Percentiles rank a stretch among this genome's conserved stretches.
Evolutionary conservation across 2,113 vertebrate species (phyloP).

Genomic region (Ceuthmochares aereus): DNA sequence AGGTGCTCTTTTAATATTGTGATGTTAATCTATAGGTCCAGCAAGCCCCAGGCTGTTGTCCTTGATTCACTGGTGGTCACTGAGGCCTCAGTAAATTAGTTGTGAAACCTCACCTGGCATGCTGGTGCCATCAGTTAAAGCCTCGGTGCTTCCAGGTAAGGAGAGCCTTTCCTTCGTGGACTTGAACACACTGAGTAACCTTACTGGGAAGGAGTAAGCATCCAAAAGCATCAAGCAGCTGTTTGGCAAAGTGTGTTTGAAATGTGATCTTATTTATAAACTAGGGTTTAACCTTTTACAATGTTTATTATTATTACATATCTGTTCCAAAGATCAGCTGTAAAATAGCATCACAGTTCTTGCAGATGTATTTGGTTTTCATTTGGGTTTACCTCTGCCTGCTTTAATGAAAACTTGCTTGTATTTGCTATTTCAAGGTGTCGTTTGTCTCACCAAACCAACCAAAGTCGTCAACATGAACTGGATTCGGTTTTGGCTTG

Average conservation of each 20-base stretch:
- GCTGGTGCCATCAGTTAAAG: neutral
- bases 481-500: neutral
- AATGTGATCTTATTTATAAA: slow-evolving; percentile 42
- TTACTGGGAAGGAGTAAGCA: neutral
- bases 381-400: neutral
- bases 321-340: neutral
- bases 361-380: neutral
- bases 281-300: slow-evolving; percentile 18
- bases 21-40: neutral
- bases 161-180: neutral
- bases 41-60: neutral
- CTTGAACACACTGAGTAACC: neutral
- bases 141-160: neutral
- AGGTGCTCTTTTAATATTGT: neutral
- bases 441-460: slow-evolving; percentile 5
- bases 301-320: slow-evolving; percentile 6
- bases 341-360: neutral
- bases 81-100: neutral
- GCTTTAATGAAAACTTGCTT: neutral
- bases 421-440: neutral
- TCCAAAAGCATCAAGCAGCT: slow-evolving; percentile 7
- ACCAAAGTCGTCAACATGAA: neutral
- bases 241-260: slow-evolving; percentile 4
- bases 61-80: neutral
- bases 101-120: neutral